Conservation (phyloP, 2,797 vertebrate species). For the Hippoglossus hippoglossus region DNA sequence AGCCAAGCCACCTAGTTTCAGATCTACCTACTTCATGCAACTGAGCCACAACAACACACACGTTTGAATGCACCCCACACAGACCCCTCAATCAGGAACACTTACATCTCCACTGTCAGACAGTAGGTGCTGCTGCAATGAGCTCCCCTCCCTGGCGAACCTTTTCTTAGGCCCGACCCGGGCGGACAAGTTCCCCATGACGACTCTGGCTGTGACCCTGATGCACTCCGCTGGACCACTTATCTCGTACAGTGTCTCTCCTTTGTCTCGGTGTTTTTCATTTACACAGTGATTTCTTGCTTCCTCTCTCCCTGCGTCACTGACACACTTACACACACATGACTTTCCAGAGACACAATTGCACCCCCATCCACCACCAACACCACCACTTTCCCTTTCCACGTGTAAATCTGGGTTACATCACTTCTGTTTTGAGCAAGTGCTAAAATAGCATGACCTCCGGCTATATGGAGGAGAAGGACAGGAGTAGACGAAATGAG, state of each 20-base stretch:
- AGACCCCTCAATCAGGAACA: constrained; percentile 27
- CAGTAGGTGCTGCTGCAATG: constrained; percentile 81
- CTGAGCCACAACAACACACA: neutral
- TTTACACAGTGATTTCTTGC: constrained; percentile 49
- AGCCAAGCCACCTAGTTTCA: neutral
- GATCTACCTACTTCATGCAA: neutral
- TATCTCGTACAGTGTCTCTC: constrained; percentile 33
- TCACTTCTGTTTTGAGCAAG: constrained; percentile 71
- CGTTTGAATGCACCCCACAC: too few relatives aligned
- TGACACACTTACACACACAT: constrained; percentile 71
- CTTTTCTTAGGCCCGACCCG: constrained; percentile 76
- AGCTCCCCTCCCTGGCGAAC: constrained; percentile 71
- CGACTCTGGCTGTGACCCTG: constrained; percentile 50
- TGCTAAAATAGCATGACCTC: constrained; percentile 83
- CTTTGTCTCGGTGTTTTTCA: constrained; percentile 34
- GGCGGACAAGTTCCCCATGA: constrained; percentile 84
- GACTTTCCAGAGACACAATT: constrained; percentile 65
- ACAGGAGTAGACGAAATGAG: constrained; percentile 49
- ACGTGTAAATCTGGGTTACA: constrained; percentile 82
- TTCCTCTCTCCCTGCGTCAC: constrained; percentile 65
- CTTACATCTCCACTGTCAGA: constrained; percentile 81
- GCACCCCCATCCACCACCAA: constrained; percentile 26
- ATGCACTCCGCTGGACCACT: constrained; percentile 38
- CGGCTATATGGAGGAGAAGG: constrained; percentile 63
- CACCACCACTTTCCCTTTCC: constrained; percentile 36